Evolutionary conservation across 1,140 invertebrate genomes (phyloP).

Genomic region (Cydia splendana): DNA sequence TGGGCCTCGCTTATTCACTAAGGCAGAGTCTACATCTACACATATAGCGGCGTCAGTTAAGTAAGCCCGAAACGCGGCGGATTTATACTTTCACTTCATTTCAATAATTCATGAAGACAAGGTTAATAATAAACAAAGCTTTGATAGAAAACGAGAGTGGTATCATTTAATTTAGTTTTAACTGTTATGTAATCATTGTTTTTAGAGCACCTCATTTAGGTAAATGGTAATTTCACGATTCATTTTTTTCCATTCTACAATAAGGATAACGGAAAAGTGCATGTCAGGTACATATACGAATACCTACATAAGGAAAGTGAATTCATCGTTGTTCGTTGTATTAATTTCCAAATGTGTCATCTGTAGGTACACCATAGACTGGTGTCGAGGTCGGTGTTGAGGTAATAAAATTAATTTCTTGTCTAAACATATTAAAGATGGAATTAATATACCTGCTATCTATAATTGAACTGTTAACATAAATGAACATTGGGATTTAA

Average conservation of each 20-base stretch:
- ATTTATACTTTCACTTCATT: conserved; percentile 26
- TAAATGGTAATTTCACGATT: background rate
- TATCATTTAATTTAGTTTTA: conserved; percentile 9
- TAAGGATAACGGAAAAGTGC: no score
- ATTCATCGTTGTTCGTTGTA: background rate
- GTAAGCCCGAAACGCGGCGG: conserved; percentile 21
- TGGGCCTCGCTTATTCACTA: background rate
- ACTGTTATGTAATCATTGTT: conserved; percentile 2
- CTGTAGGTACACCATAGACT: no score
- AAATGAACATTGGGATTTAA: no score
- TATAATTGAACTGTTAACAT: background rate
- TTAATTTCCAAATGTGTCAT: background rate
- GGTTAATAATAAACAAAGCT: conserved; percentile 29
- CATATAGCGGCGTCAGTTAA: background rate
- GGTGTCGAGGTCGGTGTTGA: background rate
- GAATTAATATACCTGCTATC: background rate
- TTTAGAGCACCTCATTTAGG: background rate
- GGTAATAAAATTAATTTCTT: background rate
- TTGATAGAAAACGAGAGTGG: conserved; percentile 31
- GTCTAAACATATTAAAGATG: background rate
- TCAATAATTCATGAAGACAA: conserved; percentile 31
- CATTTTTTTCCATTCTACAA: no score
- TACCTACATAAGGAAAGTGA: background rate
- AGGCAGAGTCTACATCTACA: background rate
- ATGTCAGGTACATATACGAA: background rate